Percentiles rank a stretch among this genome's conserved stretches.
These are phyloP conservation scores for Reticulitermes lucifugus DNA, from an alignment of 2,888 invertebrate species.

Conservation along the genomic window DNA sequence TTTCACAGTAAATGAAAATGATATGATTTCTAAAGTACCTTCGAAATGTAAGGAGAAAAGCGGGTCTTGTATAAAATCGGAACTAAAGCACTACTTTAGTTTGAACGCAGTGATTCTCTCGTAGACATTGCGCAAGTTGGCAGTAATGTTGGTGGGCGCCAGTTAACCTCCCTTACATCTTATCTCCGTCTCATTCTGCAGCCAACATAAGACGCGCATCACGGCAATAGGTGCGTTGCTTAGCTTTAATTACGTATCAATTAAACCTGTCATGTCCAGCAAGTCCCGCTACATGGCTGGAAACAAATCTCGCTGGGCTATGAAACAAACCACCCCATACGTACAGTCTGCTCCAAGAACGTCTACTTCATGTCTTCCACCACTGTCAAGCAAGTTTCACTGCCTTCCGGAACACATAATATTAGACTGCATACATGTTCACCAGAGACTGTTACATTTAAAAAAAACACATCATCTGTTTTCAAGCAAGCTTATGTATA, in stretches of 20 bases:
- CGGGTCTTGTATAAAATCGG: no score
- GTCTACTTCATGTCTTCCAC: not conserved
- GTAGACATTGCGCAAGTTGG: not conserved
- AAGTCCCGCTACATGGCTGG: constrained; percentile 24
- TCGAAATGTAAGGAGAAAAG: no score
- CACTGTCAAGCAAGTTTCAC: no score
- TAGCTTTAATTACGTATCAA: constrained; percentile 46
- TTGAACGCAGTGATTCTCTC: no score
- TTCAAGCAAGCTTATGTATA: no score
- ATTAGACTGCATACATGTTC: no score
- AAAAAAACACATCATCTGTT: no score
- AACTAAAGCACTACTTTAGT: no score
- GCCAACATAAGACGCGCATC: constrained; percentile 41
- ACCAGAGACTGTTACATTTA: no score
- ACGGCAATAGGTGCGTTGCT: constrained; percentile 16
- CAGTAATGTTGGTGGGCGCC: constrained; percentile 14
- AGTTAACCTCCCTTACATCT: constrained; percentile 44
- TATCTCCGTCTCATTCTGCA: constrained; percentile 10
- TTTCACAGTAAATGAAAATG: no score
- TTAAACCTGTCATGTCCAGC: constrained; percentile 50
- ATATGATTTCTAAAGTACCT: no score
- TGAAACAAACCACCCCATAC: not conserved
- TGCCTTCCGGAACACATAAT: no score
- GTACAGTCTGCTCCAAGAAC: constrained; percentile 1
- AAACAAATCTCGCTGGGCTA: constrained; percentile 22